phyloP scores from a whole-genome alignment of 2,113 vertebrate species.

The Taxidea taxus region DNA sequence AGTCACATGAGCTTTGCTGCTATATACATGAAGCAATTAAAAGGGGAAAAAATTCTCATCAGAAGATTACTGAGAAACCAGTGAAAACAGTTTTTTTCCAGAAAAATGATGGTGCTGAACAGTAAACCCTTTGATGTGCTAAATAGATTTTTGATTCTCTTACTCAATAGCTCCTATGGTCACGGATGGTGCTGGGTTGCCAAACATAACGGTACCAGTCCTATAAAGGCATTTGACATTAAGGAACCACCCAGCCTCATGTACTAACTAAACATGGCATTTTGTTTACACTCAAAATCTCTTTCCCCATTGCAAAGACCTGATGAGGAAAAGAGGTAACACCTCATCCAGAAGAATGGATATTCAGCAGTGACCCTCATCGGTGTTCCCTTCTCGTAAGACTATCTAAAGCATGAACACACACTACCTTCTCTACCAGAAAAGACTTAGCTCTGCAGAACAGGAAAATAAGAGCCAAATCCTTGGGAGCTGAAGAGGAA shows the following conservation, averaged over 20 bases:
- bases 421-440: too few relatives aligned
- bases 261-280: not conserved
- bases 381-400: not conserved
- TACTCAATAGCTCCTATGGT: not conserved
- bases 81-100: not conserved
- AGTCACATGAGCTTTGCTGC: not conserved
- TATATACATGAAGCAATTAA: not conserved
- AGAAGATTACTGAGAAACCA: not conserved
- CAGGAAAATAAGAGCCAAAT: not conserved
- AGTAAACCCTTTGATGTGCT: not conserved
- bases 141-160: not conserved
- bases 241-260: not conserved
- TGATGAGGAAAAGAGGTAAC: not conserved
- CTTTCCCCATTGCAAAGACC: not conserved
- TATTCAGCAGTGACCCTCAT: not conserved
- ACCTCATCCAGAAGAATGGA: not conserved
- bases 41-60: not conserved
- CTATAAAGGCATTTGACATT: not conserved
- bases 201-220: not conserved
- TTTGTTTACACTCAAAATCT: not conserved
- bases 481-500: not conserved
- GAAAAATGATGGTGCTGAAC: not conserved
- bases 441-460: not conserved
- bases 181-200: not conserved
- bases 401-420: not conserved